These are phyloP conservation scores for Nymphalis io DNA, from an alignment of 1,140 invertebrate genomes.

Conservation along the genomic window DNA sequence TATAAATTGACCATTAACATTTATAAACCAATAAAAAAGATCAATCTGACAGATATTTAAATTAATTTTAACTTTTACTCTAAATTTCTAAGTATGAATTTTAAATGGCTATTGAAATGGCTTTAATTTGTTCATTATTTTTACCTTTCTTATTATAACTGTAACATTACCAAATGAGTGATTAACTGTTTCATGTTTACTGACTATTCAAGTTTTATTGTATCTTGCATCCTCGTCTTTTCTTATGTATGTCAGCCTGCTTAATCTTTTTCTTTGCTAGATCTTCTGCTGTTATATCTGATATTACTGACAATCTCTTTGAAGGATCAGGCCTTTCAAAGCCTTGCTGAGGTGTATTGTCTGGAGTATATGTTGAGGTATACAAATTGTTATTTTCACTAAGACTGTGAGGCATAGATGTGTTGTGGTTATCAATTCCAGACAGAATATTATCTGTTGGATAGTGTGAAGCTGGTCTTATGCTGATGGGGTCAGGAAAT, in stretches of 20 bases:
- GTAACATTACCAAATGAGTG: slow-evolving; percentile 21
- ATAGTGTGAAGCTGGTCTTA: slow-evolving; percentile 73
- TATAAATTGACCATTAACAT: slow-evolving; percentile 18
- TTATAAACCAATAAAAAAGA: slow-evolving; percentile 11
- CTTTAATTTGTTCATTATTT: not conserved
- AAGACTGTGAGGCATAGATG: slow-evolving; percentile 58
- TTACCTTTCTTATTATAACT: slow-evolving; percentile 10
- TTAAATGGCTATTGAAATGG: slow-evolving; percentile 8
- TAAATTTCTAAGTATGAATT: slow-evolving; percentile 2
- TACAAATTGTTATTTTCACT: slow-evolving; percentile 73
- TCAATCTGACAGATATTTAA: not conserved
- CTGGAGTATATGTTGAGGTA: slow-evolving; percentile 58
- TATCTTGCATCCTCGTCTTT: slow-evolving; percentile 72
- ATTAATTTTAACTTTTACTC: slow-evolving; percentile 9
- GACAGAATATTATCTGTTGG: slow-evolving; percentile 59
- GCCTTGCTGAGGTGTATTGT: slow-evolving; percentile 40
- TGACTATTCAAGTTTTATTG: slow-evolving; percentile 44
- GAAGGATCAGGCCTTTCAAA: slow-evolving; percentile 54
- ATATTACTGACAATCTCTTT: slow-evolving; percentile 72
- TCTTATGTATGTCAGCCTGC: slow-evolving; percentile 66
- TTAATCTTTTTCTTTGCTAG: slow-evolving; percentile 70
- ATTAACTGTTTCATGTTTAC: slow-evolving; percentile 16
- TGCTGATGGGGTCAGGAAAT: slow-evolving; percentile 74
- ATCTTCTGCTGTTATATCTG: slow-evolving; percentile 73
- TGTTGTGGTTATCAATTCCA: slow-evolving; percentile 39